Evolutionary conservation across 2,797 vertebrate species (phyloP), one percentile per base, ranked within the genome.

Genomic region (Thripadectes ignobilis): DNA sequence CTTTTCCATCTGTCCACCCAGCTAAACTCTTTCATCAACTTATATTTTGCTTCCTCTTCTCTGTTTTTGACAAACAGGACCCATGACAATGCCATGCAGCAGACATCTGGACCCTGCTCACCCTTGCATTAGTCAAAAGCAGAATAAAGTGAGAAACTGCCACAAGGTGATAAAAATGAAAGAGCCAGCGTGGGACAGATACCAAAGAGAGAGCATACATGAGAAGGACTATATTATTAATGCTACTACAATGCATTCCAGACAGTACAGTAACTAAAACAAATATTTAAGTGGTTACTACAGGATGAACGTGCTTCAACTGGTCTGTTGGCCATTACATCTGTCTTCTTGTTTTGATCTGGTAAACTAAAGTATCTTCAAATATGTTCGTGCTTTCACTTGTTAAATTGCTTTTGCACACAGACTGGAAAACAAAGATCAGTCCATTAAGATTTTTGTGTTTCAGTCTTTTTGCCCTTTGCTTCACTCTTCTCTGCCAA

Each of bases 321-420:
- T 68, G 36, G 65, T 91, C 68, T 93, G 51, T 72, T 95, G 75
- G 76, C 54, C 61, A 46, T 88, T 85, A 85, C 78, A 54, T 8
- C 61, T 77, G 29, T 57, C 68, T 92, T 85, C 36, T 62, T 30
- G 69, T 83, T 97, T 91, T 95, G 82, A 78, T 86, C 65, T 66
- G 36, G 48, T 80, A 39, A 76, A 85, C 34, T 45, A 27, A 76
- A 85, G 10, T 49, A 46, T 68, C 52, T 92, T 89, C 84, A 85
- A 81, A 58, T 66, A 48, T 15, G 10, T 85, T 91, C 36, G 51
- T 61, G 76, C 72, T 69, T 93, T 86, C 76, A 66, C 39, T 78
- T 88, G 89, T 84, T 93, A 66, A 88, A 69, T 38, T 94, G 79
- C 39, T 72, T 88, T 86, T 59, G 65, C 14, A 32, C 12, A 26